Evolutionary conservation across 2,113 vertebrate genomes (phyloP).

Genomic region (Seriola quinqueradiata): DNA sequence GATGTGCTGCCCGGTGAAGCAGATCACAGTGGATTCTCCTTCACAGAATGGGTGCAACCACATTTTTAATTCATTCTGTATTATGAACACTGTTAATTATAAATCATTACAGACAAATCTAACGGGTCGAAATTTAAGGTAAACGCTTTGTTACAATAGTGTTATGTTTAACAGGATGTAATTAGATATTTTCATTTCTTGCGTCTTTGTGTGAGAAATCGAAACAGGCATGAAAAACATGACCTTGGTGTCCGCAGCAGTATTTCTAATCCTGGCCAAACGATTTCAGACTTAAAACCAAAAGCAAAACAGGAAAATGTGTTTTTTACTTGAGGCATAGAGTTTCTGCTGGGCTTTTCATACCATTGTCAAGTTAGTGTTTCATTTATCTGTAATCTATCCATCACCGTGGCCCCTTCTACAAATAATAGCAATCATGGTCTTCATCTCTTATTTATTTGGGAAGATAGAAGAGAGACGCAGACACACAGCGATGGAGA

Average conservation of each 20-base stretch:
- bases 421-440: constrained; percentile 30
- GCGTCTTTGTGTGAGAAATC: not conserved
- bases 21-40: not conserved
- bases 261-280: not conserved
- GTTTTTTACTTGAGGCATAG: not conserved
- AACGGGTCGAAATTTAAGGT: not conserved
- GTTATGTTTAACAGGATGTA: no score
- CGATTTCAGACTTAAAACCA: no score
- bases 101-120: not conserved
- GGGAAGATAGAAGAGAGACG: constrained; percentile 26
- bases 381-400: constrained; percentile 17
- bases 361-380: not conserved
- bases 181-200: not conserved
- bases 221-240: not conserved
- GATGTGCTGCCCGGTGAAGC: not conserved
- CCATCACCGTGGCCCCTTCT: not conserved
- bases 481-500: constrained; percentile 3
- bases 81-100: not conserved
- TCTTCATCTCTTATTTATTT: constrained; percentile 56
- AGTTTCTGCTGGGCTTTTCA: not conserved
- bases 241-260: not conserved
- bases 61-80: not conserved
- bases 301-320: not conserved
- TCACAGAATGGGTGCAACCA: not conserved
- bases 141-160: not conserved